phyloP scores from a whole-genome alignment of 2,888 invertebrate genomes.

The Drosophila paramelanica region DNA sequence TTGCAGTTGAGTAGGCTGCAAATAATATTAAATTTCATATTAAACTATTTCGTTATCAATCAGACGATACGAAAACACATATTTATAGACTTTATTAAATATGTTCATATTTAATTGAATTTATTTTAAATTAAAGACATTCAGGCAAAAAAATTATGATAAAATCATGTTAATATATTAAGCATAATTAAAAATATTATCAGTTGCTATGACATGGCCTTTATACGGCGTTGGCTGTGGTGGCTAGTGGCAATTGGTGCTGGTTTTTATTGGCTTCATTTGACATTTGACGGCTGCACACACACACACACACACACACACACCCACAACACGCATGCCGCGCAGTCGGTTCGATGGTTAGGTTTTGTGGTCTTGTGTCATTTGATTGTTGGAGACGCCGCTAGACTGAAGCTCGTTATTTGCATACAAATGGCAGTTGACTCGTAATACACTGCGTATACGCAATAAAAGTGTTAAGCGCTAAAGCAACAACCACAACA shows the following conservation, averaged over 20 bases:
- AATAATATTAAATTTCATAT: neutral
- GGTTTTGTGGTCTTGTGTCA: slow-evolving; percentile 55
- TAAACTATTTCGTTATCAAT: neutral
- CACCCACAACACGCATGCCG: neutral
- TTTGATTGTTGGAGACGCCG: slow-evolving; percentile 36
- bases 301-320: neutral
- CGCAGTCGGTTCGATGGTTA: slow-evolving; percentile 30
- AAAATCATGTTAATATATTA: slow-evolving; percentile 59
- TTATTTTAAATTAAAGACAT: neutral
- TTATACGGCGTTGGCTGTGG: slow-evolving; percentile 28
- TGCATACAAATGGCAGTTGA: slow-evolving; percentile 55
- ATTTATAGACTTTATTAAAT: too few relatives aligned
- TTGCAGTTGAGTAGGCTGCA: neutral
- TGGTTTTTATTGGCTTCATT: slow-evolving; percentile 63
- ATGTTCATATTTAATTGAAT: neutral
- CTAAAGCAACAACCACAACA: slow-evolving; percentile 30
- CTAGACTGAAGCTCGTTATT: slow-evolving; percentile 36
- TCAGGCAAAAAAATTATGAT: slow-evolving; percentile 7
- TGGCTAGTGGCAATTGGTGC: slow-evolving; percentile 5
- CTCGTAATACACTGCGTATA: slow-evolving; percentile 68
- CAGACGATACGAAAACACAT: neutral
- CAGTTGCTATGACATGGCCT: slow-evolving; percentile 3
- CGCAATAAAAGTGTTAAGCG: slow-evolving; percentile 64
- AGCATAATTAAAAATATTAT: slow-evolving; percentile 50
- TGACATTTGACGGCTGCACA: slow-evolving; percentile 15